These are phyloP conservation scores for Diplolepis rosae DNA, from an alignment of 2,888 invertebrate genomes.

Conservation along the genomic window DNA sequence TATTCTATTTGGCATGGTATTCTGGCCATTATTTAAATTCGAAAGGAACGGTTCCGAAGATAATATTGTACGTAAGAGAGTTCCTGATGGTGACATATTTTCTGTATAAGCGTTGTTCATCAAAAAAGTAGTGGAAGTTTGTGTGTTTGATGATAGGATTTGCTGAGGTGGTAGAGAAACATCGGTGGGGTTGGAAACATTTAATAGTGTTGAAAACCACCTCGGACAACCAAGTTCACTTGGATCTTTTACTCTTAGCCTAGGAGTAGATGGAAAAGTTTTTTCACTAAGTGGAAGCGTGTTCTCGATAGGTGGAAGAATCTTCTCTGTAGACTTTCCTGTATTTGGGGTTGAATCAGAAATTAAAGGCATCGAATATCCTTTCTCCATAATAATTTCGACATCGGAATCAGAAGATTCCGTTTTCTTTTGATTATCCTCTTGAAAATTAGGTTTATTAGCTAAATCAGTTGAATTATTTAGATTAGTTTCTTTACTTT, in stretches of 20 bases:
- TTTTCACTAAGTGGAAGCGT: background rate
- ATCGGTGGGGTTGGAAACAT: background rate
- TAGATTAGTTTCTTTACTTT: no score
- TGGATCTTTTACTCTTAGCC: background rate
- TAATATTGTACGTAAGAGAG: background rate
- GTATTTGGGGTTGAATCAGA: background rate
- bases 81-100: background rate
- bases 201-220: background rate
- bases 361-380: no score
- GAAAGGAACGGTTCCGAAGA: background rate
- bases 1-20: background rate
- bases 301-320: background rate
- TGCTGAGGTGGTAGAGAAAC: no score
- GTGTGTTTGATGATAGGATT: no score
- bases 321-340: background rate
- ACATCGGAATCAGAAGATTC: background rate
- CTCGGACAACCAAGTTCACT: background rate
- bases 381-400: background rate
- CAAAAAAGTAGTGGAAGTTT: no score
- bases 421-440: no score
- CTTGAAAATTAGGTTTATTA: no score
- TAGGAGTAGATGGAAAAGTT: background rate
- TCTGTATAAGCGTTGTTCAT: no score
- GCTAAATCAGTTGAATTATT: no score
- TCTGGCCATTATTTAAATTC: background rate